phyloP scores from a whole-genome alignment of 53 echinoderm and acorn worm species.

The Holothuria leucospilota region DNA sequence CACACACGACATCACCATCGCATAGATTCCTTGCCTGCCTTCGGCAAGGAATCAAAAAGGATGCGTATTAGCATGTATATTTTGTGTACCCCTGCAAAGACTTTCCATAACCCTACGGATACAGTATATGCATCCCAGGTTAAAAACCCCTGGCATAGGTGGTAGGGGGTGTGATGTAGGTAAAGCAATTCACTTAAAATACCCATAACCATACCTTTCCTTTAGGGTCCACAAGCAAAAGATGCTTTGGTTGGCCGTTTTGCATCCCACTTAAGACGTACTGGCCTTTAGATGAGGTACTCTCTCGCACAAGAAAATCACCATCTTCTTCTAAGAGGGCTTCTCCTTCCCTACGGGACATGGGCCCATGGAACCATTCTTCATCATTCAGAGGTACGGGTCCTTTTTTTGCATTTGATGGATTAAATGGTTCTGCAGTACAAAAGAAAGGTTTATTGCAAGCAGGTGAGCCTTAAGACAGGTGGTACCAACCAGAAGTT shows the following conservation, averaged over 20 bases:
- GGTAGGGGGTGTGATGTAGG: too few species aligned
- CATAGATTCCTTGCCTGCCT: too few species aligned
- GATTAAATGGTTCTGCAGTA: constrained; percentile 92
- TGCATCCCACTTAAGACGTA: constrained; percentile 99
- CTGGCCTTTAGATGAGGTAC: constrained; percentile 95
- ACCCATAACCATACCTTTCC: constrained; percentile 76
- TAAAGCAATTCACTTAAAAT: too few species aligned
- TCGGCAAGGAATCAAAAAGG: too few species aligned
- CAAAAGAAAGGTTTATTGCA: background rate
- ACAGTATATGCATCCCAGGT: too few species aligned
- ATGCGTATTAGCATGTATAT: too few species aligned
- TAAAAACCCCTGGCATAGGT: too few species aligned
- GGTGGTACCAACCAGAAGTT: too few species aligned
- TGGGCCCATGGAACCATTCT: constrained; percentile 98
- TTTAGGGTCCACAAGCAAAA: constrained; percentile 90
- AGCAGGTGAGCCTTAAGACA: too few species aligned
- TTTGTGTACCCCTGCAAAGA: too few species aligned
- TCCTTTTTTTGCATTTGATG: constrained; percentile 66
- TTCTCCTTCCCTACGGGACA: constrained; percentile 93
- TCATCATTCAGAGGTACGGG: constrained; percentile 69
- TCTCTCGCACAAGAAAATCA: constrained; percentile 96
- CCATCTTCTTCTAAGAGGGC: constrained; percentile 89
- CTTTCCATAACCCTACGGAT: too few species aligned
- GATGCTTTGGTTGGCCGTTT: constrained; percentile 90
- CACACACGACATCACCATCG: too few species aligned